Base-by-base conservation (phyloP, 2,113 vertebrate genomes). In the Pseudorhombus dupliciocellatus region DNA sequence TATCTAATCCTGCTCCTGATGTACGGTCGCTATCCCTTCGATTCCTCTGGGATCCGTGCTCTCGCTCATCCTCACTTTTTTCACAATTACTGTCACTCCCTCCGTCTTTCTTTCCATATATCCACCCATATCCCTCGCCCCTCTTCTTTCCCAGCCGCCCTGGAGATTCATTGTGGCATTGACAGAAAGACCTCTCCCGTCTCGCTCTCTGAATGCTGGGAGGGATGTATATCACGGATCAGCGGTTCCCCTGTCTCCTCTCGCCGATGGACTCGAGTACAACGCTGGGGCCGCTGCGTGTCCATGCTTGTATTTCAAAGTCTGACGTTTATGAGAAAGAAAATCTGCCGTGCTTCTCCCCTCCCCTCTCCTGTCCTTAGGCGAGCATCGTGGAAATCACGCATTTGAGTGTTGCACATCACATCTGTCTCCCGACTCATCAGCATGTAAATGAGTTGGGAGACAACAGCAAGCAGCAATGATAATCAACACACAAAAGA, bases 171-270 rank as follows among this genome's bases (percentile, higher is more conserved):
- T 86, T 21, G 82, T 77, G 58, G 85, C 87, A 88, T 87, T 91
- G 90, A 91, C 89, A 89, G 87, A 86, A 88, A 86, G 85, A 88
- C 81, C 89, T 91, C 87, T 89, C 84, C 75, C 56, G 79, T 89
- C 88, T 67, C 34, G 88, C 79, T 83, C 84, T 59, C 62, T 75
- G 78, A 83, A 82, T 65, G 78, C 81, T 81, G 51, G 67, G 83
- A 75, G 77, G 84, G 79, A 80, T 90, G 85, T 85, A 78, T 88
- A 85, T 87, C 89, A 89, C 64, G 83, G 87, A 88, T 91, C 89
- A 90, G 85, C 48, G 55, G 59, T 82, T 87, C 75, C 21, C 67
- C 85, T 84, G 81, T 89, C 89, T 90, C 66, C 65, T 63, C 30
- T 63, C 66, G 73, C 64, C 50, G 20, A 62, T 15, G 52, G 52